phyloP scores from a whole-genome alignment of 1,140 invertebrate genomes.

The Tetranychus urticae region DNA sequence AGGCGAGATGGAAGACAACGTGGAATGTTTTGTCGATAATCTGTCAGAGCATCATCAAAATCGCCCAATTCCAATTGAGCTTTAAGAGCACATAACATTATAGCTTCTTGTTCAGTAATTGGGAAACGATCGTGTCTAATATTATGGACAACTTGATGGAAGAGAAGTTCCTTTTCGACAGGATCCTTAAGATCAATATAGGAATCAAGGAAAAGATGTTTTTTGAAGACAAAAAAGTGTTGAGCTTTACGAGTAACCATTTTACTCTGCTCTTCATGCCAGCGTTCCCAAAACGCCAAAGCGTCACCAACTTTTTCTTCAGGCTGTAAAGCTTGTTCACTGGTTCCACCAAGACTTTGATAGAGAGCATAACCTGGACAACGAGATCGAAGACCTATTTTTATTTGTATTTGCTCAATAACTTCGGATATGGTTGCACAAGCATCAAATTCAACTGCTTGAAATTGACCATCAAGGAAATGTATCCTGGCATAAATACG shows the following conservation, averaged over 20 bases:
- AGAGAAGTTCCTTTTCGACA: conserved; percentile 83
- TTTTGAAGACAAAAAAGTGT: conserved; percentile 30
- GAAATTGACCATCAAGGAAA: conserved; percentile 81
- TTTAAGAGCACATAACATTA: conserved; percentile 79
- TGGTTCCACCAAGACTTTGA: conserved; percentile 21
- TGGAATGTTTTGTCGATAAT: conserved; percentile 35
- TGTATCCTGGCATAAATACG: conserved; percentile 73
- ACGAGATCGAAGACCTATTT: conserved; percentile 62
- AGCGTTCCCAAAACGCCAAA: conserved; percentile 82
- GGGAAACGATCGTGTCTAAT: conserved; percentile 69
- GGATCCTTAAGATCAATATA: conserved; percentile 59
- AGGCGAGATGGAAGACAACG: conserved; percentile 60
- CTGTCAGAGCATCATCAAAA: conserved; percentile 25
- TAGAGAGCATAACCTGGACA: conserved; percentile 58
- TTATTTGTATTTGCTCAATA: conserved; percentile 47
- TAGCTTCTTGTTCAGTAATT: conserved; percentile 71
- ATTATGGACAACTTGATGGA: conserved; percentile 76
- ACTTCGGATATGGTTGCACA: conserved; percentile 67
- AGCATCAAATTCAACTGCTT: conserved; percentile 74
- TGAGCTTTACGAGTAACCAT: conserved; percentile 15
- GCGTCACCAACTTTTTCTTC: conserved; percentile 80
- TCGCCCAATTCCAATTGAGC: conserved; percentile 74
- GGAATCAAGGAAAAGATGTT: conserved; percentile 68
- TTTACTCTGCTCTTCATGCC: conserved; percentile 14
- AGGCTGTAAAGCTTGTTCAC: conserved; percentile 33